Evolutionary conservation across 2,888 invertebrate species (phyloP), one percentile per base, ranked within the genome.

Genomic region (Erebia aethiops): DNA sequence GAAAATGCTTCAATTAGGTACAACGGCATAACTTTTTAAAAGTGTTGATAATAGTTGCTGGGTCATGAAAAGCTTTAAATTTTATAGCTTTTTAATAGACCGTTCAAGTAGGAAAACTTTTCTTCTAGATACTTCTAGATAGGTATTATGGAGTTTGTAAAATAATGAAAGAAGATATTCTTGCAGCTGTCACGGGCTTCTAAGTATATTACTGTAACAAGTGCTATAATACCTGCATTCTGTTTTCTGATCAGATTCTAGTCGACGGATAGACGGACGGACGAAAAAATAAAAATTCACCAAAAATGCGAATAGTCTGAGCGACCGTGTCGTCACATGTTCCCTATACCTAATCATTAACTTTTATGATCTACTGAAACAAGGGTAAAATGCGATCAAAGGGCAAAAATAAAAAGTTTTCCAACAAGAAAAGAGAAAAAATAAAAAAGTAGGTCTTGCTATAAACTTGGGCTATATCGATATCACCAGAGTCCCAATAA

Each of bases 401-500:
- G 14, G 10, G 21, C 13, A 51, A 14, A 63, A 21, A 26, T 49
- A 26, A 49, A 41, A 64, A 41, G 41, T 43, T 61, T 64, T 7
- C 64, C 51, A 14, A 49, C n/a, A 49, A 10, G 49, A 26, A 58
- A 67, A 35, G 16, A 16, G 11, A 16, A 43, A 8, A 66, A 57
- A 41, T 41, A 67, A 67, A 58, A 49, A 26, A n/a, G 43, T 13
- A 14, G 14, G 11, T 49, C 57, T 57, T 35, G 41, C 60, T 60
- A 61, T 67, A 51, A 67, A 61, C 49, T 46, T 35, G 63, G 51
- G 56, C 79, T 79, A 81, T 84, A 78, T 80, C 80, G 78, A 85
- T 85, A 83, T 81, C 79, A 82, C 79, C 82, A 80, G 74, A 76
- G 74, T 77, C 77, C 79, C 79, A 76, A 81, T 81, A 83, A 79